Percentiles rank a stretch among this genome's conserved stretches.
These are phyloP conservation scores for Cotesia chilonis DNA, from an alignment of 1,140 invertebrate genomes.

Conservation along the genomic window DNA sequence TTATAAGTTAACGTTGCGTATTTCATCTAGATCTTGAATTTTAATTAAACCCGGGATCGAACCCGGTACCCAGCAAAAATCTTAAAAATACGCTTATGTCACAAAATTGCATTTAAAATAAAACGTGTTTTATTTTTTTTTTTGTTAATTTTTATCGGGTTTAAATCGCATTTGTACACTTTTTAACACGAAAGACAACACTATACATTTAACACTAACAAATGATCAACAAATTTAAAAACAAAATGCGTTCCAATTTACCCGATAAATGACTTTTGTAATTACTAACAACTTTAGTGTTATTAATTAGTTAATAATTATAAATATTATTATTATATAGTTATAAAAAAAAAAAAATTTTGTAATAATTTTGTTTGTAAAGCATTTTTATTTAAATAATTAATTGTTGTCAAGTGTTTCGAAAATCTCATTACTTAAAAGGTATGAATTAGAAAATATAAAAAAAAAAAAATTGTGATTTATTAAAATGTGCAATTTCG, in stretches of 20 bases:
- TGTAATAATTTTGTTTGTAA: conserved; percentile 33
- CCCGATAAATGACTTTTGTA: conserved; percentile 25
- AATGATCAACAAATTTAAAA: no score
- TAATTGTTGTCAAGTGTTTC: conserved; percentile 23
- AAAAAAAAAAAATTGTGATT: conserved; percentile 12
- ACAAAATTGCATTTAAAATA: conserved; percentile 59
- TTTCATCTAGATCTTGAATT: conserved; percentile 36
- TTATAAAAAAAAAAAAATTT: conserved; percentile 29
- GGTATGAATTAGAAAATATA: conserved; percentile 7
- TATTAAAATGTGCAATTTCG: conserved; percentile 31
- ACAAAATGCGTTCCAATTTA: no score
- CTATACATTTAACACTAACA: background rate
- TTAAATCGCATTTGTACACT: background rate
- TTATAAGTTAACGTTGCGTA: conserved; percentile 53
- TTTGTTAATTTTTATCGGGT: conserved; percentile 33
- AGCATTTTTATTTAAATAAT: conserved; percentile 35
- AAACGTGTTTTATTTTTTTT: conserved; percentile 40
- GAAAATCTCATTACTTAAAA: conserved; percentile 28
- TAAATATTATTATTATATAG: conserved; percentile 28
- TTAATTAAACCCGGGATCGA: no score
- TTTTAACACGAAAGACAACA: conserved; percentile 6
- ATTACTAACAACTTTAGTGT: conserved; percentile 33
- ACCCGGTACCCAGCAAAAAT: conserved; percentile 17
- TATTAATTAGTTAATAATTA: conserved; percentile 32
- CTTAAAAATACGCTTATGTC: conserved; percentile 65